phyloP scores from a whole-genome alignment of 2,113 vertebrate species.

The Dasyprocta punctata region DNA sequence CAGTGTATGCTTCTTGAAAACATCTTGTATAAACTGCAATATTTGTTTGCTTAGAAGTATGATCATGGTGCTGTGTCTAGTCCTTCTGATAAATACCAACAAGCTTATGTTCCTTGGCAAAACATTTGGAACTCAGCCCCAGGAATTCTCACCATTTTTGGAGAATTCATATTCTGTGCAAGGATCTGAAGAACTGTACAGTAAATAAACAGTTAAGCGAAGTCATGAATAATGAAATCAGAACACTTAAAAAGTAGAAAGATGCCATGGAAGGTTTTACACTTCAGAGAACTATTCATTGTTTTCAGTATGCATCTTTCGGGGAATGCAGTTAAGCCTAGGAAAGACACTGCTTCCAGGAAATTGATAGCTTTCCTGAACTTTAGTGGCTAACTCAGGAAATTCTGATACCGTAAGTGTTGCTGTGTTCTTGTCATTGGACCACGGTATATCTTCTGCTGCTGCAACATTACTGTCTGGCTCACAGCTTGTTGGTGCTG shows the following conservation, averaged over 20 bases:
- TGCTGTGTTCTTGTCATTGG: neutral
- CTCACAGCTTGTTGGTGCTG: constrained; percentile 73
- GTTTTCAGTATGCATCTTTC: constrained; percentile 98
- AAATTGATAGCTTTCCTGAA: constrained; percentile 95
- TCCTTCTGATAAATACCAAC: constrained; percentile 85
- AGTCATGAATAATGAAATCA: constrained; percentile 97
- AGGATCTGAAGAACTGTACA: neutral
- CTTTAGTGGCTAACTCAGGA: constrained; percentile 94
- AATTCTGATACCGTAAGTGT: constrained; percentile 94
- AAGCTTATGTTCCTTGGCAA: constrained; percentile 98
- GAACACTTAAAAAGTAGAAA: constrained; percentile 99
- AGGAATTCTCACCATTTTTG: constrained; percentile 82
- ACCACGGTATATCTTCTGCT: neutral
- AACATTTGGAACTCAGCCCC: constrained; percentile 98
- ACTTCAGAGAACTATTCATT: constrained; percentile 97
- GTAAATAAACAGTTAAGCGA: constrained; percentile 93
- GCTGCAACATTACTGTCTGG: neutral
- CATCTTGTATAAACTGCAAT: neutral
- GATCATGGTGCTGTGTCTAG: neutral
- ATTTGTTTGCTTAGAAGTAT: neutral
- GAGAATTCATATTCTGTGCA: too few relatives aligned
- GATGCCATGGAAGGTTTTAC: constrained; percentile 94
- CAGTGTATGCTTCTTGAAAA: neutral
- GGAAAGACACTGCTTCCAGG: constrained; percentile 94
- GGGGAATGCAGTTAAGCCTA: constrained; percentile 98